These are phyloP conservation scores for Brachionus calyciflorus DNA, from an alignment of 1,140 invertebrate species.

Conservation along the genomic window DNA sequence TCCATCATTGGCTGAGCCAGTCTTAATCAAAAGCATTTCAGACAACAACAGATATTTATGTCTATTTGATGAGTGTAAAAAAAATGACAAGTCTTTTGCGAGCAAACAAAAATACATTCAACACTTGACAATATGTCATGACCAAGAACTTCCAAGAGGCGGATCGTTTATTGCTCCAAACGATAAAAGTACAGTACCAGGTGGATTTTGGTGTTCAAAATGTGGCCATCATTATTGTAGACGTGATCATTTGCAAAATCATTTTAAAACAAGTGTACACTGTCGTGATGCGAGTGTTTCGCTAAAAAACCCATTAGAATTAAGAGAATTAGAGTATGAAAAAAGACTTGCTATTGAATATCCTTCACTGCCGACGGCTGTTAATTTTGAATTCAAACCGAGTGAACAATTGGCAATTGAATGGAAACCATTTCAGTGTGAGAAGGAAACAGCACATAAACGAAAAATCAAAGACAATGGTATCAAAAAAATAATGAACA, in stretches of 20 bases:
- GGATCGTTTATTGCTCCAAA: not conserved
- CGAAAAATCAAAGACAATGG: too few species aligned
- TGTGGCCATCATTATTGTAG: constrained; percentile 13
- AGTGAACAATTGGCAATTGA: too few species aligned
- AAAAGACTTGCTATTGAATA: not conserved
- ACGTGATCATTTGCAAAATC: not conserved
- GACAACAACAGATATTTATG: not conserved
- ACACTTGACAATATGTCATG: not conserved
- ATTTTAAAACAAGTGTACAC: not conserved
- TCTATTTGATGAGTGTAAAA: not conserved
- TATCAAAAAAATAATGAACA: too few species aligned
- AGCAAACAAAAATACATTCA: constrained; percentile 16
- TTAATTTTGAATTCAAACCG: too few species aligned
- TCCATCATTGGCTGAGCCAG: not conserved
- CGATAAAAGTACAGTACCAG: not conserved
- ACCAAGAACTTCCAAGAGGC: not conserved
- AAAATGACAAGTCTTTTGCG: not conserved
- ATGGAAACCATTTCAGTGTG: too few species aligned
- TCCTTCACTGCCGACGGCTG: too few species aligned
- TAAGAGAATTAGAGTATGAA: not conserved
- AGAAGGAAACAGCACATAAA: too few species aligned
- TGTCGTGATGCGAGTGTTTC: not conserved
- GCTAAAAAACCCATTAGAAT: not conserved
- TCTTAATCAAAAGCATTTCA: not conserved
- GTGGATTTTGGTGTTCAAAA: not conserved